These are phyloP conservation scores for Saxicola maurus DNA, from an alignment of 2,797 vertebrate species.

Conservation along the genomic window DNA sequence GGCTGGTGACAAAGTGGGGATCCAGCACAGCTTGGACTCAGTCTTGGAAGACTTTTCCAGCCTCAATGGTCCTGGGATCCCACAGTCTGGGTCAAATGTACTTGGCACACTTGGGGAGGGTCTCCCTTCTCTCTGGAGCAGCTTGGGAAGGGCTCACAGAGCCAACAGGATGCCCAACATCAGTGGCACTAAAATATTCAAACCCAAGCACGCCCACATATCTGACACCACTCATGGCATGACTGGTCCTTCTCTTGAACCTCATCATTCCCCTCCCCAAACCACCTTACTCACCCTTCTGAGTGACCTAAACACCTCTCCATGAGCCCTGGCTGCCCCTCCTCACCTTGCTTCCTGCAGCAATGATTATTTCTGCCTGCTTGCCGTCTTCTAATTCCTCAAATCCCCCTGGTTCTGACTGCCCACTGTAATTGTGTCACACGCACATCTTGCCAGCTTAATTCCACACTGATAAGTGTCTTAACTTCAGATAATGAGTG, in stretches of 20 bases:
- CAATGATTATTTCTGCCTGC: not conserved
- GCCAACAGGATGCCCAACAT: not conserved
- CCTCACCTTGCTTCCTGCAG: not conserved
- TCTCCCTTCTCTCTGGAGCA: not conserved
- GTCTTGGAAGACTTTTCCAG: not conserved
- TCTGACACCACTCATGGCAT: fast-evolving
- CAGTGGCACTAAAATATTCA: not conserved
- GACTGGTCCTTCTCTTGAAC: fast-evolving
- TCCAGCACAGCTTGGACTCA: fast-evolving
- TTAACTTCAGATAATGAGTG: constrained; percentile 46
- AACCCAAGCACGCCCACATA: fast-evolving
- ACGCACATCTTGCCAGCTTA: not conserved
- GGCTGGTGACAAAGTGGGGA: not conserved
- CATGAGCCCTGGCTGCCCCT: not conserved
- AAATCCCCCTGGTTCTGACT: not conserved
- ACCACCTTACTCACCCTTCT: fast-evolving
- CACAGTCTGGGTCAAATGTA: not conserved
- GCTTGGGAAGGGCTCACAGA: not conserved
- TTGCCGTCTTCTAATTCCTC: not conserved
- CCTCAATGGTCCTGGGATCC: not conserved
- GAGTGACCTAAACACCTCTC: not conserved
- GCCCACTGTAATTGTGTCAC: not conserved
- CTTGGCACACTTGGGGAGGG: not conserved
- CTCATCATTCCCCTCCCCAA: not conserved
- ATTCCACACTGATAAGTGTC: constrained; percentile 43